Evolutionary conservation across 2,113 vertebrate genomes (phyloP).

Genomic region (Gobius niger): DNA sequence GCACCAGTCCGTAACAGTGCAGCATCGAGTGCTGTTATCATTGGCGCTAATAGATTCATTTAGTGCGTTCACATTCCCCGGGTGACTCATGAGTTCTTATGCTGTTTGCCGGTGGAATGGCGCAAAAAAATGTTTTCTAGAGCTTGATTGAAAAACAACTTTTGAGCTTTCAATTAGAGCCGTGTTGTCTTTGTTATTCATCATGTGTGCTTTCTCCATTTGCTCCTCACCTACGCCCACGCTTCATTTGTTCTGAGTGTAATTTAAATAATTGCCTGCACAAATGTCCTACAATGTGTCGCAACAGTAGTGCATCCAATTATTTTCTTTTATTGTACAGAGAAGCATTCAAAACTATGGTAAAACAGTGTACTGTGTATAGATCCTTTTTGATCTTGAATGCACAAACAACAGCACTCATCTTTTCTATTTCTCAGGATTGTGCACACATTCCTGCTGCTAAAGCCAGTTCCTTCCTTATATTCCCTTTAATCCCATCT

Average conservation of each 20-base stretch:
- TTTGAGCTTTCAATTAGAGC: conserved; percentile 35
- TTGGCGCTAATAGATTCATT: conserved; percentile 40
- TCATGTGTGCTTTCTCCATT: conserved; percentile 30
- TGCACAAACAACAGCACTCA: no score
- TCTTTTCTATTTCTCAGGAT: no score
- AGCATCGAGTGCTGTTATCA: conserved; percentile 37
- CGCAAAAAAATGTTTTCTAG: background rate
- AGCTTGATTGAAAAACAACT: background rate
- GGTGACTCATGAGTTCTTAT: conserved; percentile 4
- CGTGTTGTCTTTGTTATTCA: conserved; percentile 26
- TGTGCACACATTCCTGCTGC: background rate
- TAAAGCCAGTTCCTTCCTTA: background rate
- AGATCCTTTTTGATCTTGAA: no score
- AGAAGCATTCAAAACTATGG: background rate
- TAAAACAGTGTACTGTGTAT: background rate
- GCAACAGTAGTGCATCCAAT: background rate
- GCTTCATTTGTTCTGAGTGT: conserved; percentile 13
- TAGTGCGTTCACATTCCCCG: conserved; percentile 30
- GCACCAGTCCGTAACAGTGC: conserved; percentile 22
- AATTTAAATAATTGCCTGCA: conserved; percentile 4
- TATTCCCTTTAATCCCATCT: conserved; percentile 17
- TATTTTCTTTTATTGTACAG: background rate
- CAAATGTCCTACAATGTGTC: background rate
- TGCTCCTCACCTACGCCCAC: conserved; percentile 12
- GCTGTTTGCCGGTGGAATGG: conserved; percentile 9